A percentile compares a stretch with the other conserved stretches of the same genome.
Evolutionary conservation across 2,113 vertebrate genomes (phyloP).

Genomic region (Speoplatyrhinus poulsoni): DNA sequence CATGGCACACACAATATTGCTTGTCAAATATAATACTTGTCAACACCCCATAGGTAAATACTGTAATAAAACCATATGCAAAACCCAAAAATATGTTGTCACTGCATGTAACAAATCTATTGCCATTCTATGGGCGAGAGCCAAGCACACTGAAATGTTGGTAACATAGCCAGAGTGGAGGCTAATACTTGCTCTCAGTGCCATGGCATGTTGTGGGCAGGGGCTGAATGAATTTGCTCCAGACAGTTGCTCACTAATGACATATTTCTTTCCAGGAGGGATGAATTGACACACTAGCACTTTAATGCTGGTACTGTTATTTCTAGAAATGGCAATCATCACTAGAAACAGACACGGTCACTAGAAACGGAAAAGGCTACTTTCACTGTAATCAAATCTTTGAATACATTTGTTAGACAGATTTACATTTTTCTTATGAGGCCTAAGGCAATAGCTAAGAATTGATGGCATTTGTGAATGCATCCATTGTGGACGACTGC

Average conservation of each 20-base stretch:
- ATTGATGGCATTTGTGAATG: no score
- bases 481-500: no score
- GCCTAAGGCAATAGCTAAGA: no score
- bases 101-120: neutral
- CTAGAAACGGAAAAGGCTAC: no score
- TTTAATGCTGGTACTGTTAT: neutral
- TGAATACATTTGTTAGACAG: no score
- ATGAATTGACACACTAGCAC: neutral
- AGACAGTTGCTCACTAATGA: no score
- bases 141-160: slow-evolving; percentile 15
- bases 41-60: neutral
- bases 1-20: neutral
- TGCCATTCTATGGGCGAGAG: slow-evolving; percentile 10
- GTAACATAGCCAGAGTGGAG: slow-evolving; percentile 28
- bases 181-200: slow-evolving; percentile 32
- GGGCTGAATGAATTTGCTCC: neutral
- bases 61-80: neutral
- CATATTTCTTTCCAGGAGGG: neutral
- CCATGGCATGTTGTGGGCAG: slow-evolving; percentile 25
- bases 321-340: slow-evolving; percentile 57
- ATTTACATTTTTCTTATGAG: no score
- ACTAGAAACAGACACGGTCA: slow-evolving; percentile 5
- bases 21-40: neutral
- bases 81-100: neutral
- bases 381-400: no score